Evolutionary conservation across 2,797 vertebrate genomes (phyloP).

Genomic region (Molothrus aeneus): DNA sequence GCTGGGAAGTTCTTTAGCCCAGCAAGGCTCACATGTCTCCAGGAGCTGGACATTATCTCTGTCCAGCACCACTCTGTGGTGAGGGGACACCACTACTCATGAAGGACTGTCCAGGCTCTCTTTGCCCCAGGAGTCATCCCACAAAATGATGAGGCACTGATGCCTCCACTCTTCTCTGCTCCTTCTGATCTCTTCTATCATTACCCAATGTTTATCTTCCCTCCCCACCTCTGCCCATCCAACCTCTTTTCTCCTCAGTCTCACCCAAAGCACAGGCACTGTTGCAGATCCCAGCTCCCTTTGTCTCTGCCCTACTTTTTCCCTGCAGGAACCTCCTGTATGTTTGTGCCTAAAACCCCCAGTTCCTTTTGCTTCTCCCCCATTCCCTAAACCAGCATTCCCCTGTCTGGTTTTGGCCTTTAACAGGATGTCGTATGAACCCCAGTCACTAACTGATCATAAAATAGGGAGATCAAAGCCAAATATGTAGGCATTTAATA

Average conservation of each 20-base stretch:
- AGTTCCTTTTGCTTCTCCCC: neutral
- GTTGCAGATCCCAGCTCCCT: neutral
- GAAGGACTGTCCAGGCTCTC: neutral
- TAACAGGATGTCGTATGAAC: neutral
- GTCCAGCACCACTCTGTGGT: neutral
- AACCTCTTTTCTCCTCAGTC: neutral
- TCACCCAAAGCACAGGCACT: neutral
- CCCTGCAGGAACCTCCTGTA: neutral
- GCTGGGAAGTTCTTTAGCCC: neutral
- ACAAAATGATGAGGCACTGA: neutral
- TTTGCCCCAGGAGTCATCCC: neutral
- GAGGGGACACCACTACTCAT: neutral
- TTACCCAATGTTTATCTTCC: neutral
- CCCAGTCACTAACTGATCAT: neutral
- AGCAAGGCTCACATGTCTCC: neutral
- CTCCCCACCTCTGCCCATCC: neutral
- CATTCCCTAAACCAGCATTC: neutral
- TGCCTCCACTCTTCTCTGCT: neutral
- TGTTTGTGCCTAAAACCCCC: neutral
- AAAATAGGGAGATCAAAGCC: neutral
- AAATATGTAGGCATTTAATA: neutral
- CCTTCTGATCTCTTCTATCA: neutral
- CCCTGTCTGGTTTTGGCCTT: fast-evolving
- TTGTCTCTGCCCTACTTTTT: neutral
- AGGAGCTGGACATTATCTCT: neutral